Base-by-base conservation (phyloP, 2,797 vertebrate genomes). In the Danio kyathit region DNA sequence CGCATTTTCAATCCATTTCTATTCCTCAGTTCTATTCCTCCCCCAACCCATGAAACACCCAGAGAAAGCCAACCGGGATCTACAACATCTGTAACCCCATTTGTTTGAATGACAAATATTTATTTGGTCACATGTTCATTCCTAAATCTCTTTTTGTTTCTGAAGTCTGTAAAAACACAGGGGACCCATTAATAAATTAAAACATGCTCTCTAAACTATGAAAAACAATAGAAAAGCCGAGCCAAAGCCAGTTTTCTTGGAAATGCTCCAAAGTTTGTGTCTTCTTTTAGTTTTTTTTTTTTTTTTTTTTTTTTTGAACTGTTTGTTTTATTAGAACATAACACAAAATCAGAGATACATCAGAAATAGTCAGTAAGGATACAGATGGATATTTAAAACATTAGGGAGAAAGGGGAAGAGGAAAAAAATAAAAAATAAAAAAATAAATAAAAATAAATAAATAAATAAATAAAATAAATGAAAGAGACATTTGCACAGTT, bases 201-300 rank as follows among this genome's bases (percentile, higher is more conserved):
- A 73, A 80, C 78, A 48, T 11, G 14, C 40, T n/a, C 74, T 56
- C 63, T 70, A 59, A 83, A 57, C 48, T 21, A 54, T 10, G 44
- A 44, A 74, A 57, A 17, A 60, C 17, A n/a, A 19, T 29, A 43
- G 21, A 69, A 14, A 80, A 74, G 19, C 29, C 29, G 52, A 74
- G 43, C 63, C 52, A 79, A 41, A 73, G 7, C 51, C n/a, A 43
- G n/a, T 73, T 60, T 19, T 74, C 29, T 65, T 54, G 49, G 29
- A 65, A 79, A 16, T 54, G 8, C 14, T 8, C 5, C 4, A 46
- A 41, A 54, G n/a, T 16, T 5, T 17, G 14, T 54, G n/a, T 8
- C 29, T 29, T 29, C 3, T 29, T 29, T n/a, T n/a, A n/a, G n/a
- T n/a, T n/a, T n/a, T n/a, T n/a, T n/a, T n/a, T n/a, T n/a, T n/a